These are phyloP conservation scores for Ormyrus rosae DNA, from an alignment of 2,888 invertebrate species.

Conservation along the genomic window DNA sequence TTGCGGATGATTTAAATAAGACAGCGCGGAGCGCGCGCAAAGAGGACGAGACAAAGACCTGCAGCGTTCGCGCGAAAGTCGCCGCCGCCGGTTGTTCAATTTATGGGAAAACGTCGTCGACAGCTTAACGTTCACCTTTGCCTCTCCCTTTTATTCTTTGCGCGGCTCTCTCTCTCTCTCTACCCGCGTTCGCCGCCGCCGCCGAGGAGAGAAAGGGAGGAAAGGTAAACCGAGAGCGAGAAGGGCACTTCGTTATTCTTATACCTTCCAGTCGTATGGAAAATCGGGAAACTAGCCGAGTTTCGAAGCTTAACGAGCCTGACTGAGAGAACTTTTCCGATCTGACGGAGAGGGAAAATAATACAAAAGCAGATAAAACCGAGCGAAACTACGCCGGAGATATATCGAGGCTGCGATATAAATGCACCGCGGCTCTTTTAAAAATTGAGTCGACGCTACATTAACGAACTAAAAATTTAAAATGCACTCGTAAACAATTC, in stretches of 20 bases:
- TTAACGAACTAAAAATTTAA: no score
- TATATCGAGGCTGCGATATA: no score
- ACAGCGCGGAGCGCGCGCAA: constrained; percentile 44
- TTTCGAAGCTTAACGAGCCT: constrained; percentile 17
- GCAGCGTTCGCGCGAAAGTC: constrained; percentile 60
- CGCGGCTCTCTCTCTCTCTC: neutral
- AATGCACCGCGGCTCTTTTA: no score
- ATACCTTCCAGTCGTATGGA: constrained; percentile 19
- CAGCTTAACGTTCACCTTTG: constrained; percentile 59
- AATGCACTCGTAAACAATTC: no score
- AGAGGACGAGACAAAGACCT: constrained; percentile 57
- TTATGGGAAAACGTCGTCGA: constrained; percentile 68
- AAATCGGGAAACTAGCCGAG: constrained; percentile 21
- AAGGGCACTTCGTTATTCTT: constrained; percentile 43
- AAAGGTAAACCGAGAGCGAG: constrained; percentile 30
- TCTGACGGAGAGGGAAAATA: neutral
- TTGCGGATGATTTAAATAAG: constrained; percentile 70
- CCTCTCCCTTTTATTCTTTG: neutral
- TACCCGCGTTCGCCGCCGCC: neutral
- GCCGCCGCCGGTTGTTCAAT: constrained; percentile 63
- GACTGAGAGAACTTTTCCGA: neutral
- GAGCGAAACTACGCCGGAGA: no score
- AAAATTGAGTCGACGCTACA: no score
- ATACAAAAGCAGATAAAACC: neutral
- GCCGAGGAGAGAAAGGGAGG: constrained; percentile 10